Evolutionary conservation across 2,113 vertebrate species (phyloP).

Genomic region (Elephas maximus): DNA sequence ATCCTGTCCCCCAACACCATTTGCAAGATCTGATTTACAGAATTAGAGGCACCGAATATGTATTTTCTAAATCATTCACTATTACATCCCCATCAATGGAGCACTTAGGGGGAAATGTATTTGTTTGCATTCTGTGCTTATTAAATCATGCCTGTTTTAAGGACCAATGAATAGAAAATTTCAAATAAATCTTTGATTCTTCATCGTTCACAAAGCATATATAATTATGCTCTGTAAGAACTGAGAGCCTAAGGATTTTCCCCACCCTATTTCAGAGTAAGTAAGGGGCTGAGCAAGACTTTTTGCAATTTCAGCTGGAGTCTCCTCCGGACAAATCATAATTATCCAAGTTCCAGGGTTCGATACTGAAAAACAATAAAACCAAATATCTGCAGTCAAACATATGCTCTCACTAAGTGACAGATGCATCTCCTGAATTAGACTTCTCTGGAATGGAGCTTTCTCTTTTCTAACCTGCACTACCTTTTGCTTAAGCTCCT

Average conservation of each 20-base stretch:
- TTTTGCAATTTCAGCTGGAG: conserved; percentile 41
- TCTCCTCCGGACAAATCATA: conserved; percentile 46
- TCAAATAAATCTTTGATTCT: conserved; percentile 55
- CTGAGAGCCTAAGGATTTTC: background rate
- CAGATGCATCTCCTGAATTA: rapidly evolving
- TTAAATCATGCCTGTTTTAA: conserved; percentile 17
- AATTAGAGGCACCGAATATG: background rate
- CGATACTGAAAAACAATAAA: conserved; percentile 48
- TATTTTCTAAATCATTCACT: conserved; percentile 1
- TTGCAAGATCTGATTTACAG: background rate
- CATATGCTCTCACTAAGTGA: rapidly evolving
- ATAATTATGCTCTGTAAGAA: conserved; percentile 60
- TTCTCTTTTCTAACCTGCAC: background rate
- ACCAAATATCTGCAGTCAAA: background rate
- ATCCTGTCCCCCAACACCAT: rapidly evolving
- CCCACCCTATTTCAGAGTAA: background rate
- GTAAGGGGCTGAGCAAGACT: background rate
- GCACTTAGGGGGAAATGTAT: background rate
- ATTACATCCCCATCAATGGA: background rate
- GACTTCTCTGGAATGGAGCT: background rate
- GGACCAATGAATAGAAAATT: conserved; percentile 51
- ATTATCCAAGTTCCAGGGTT: background rate
- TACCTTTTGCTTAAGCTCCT: background rate
- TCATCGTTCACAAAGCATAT: conserved; percentile 30
- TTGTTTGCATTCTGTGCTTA: conserved; percentile 45